Evolutionary conservation across 2,797 vertebrate genomes (phyloP).

Genomic region (Takifugu ocellatus): DNA sequence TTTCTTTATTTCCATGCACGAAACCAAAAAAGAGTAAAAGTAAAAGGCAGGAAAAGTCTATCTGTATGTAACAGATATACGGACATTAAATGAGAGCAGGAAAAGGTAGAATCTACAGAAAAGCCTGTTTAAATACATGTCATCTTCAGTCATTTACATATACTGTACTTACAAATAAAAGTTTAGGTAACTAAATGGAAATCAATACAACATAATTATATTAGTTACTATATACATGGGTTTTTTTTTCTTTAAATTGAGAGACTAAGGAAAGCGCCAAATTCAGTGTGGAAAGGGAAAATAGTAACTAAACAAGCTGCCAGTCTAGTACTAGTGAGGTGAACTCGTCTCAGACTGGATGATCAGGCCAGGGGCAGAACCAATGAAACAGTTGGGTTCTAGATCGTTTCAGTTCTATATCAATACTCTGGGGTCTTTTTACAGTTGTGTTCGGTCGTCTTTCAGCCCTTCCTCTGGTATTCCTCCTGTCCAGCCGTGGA

Average conservation of each 20-base stretch:
- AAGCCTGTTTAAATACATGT: constrained; percentile 1
- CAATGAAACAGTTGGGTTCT: too few relatives aligned
- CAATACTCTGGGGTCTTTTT: constrained; percentile 17
- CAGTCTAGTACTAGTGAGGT: not conserved
- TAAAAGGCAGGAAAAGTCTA: constrained; percentile 9
- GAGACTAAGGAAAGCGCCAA: not conserved
- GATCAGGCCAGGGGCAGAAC: too few relatives aligned
- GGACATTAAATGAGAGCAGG: constrained; percentile 3
- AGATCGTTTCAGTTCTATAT: not conserved
- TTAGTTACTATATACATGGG: not conserved
- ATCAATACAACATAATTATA: not conserved
- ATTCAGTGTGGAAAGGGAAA: constrained; percentile 6
- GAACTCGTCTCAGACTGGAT: too few relatives aligned
- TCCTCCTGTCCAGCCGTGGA: constrained; percentile 47
- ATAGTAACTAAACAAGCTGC: not conserved
- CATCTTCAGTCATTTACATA: not conserved
- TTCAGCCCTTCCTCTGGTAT: constrained; percentile 59
- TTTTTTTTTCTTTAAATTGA: not conserved
- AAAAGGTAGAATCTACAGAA: constrained; percentile 6
- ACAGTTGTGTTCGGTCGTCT: constrained; percentile 72
- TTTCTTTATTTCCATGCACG: not conserved
- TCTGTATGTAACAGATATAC: constrained; percentile 16
- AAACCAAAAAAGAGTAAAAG: constrained; percentile 5
- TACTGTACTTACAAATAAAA: not conserved
- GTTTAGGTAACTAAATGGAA: constrained; percentile 1